Conservation (phyloP, 2,113 vertebrate species). For the Ramphastos sulfuratus region DNA sequence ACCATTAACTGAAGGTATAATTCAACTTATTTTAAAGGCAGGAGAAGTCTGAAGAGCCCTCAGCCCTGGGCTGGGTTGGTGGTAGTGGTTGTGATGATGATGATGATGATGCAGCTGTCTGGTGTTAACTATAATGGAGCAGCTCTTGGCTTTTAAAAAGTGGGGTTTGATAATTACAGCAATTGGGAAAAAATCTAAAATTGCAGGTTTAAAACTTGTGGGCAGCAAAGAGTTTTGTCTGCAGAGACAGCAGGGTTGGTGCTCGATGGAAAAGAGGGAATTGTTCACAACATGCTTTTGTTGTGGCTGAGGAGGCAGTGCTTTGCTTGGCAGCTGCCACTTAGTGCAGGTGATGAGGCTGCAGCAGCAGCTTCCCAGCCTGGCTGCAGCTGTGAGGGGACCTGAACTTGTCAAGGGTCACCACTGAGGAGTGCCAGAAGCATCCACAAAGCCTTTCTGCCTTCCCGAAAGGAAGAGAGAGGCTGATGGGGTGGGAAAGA, state of each 20-base stretch:
- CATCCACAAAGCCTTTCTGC: too few relatives aligned
- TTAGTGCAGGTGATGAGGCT: not conserved
- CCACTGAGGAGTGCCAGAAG: too few relatives aligned
- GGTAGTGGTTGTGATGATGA: not conserved
- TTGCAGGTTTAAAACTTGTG: not conserved
- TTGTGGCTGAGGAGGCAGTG: not conserved
- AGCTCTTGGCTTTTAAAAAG: not conserved
- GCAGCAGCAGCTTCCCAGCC: not conserved
- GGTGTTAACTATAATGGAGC: accelerated
- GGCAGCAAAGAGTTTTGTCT: accelerated
- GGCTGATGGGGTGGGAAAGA: too few relatives aligned
- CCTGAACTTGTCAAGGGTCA: too few relatives aligned
- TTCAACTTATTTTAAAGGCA: not conserved
- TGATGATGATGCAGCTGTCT: not conserved
- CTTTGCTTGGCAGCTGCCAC: accelerated
- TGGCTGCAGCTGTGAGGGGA: accelerated
- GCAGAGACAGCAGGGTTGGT: accelerated
- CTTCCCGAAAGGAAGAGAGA: too few relatives aligned
- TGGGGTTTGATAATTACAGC: accelerated
- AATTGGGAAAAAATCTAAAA: not conserved
- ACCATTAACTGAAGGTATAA: not conserved
- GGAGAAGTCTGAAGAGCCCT: not conserved
- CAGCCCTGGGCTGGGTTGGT: not conserved
- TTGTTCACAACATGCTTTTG: not conserved
- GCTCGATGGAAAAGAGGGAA: too few relatives aligned